Evolutionary conservation across 2,797 vertebrate species (phyloP), one percentile per base, ranked within the genome.

Genomic region (Poeciliopsis turneri): DNA sequence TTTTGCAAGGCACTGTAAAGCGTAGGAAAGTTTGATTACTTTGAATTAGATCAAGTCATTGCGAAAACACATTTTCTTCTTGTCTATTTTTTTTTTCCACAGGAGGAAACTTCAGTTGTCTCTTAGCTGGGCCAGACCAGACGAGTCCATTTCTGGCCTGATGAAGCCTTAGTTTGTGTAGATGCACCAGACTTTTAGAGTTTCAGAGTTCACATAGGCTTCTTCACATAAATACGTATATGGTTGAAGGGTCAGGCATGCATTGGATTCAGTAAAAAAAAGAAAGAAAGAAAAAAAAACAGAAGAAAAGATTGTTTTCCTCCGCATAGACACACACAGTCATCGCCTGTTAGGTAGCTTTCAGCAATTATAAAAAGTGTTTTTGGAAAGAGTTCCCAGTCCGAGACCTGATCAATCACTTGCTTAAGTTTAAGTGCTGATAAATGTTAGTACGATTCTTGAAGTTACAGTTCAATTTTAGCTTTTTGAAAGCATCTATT

Each of bases 391-490:
- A 84, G 79, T 76, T 87, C 75, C 69, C 51, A 66, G 81, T 88
- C 74, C 61, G 76, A 87, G 78, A 88, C 73, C 72, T 83, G 51
- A 86, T 89, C 73, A 78, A 73, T 81, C 66, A n/a, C 70, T 86
- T 70, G 66, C 79, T 88, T 73, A 83, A 89, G 79, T 88, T 90
- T 87, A 88, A 86, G 85, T 90, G 86, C 85, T 88, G 90, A 90
- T 94, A 92, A 94, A 91, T 93, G 93, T 88, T 82, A 86, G 87
- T 92, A 83, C 83, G 78, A 87, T 77, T 94, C 84, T 82, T 85
- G 84, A 90, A 87, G 79, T 88, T 89, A 83, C 76, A 81, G 84
- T 90, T 90, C 78, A 70, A 88, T 90, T 47, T 85, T 74, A 57
- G 83, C 78, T 87, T 89, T 81, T 76, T 78, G 83, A 82, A 84